Conservation (phyloP, 2,888 invertebrate genomes). For the Megalurothrips usitatus region DNA sequence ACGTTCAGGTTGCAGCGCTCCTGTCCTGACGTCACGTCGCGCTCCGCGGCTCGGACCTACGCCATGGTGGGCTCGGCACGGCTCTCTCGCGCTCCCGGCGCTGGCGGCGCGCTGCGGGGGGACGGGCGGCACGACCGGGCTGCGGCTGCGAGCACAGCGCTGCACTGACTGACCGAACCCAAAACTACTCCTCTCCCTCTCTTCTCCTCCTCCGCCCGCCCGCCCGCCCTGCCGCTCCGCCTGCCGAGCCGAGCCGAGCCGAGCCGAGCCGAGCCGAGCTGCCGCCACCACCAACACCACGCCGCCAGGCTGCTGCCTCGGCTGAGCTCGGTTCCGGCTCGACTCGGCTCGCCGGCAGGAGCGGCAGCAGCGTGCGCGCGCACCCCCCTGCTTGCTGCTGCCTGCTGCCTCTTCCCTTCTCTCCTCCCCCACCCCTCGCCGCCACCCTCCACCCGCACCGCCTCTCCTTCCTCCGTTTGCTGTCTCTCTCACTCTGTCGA, state of each 20-base stretch:
- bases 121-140: constrained; percentile 37
- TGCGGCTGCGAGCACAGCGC: constrained; percentile 34
- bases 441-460: neutral
- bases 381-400: too few species aligned
- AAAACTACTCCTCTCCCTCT: neutral
- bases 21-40: neutral
- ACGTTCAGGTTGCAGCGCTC: neutral
- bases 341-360: too few species aligned
- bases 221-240: neutral
- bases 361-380: too few species aligned
- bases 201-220: neutral
- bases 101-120: neutral
- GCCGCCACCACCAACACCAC: too few species aligned
- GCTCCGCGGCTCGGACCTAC: too few species aligned
- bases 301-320: too few species aligned
- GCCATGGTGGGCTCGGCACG: neutral
- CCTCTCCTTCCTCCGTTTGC: neutral
- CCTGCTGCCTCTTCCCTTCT: too few species aligned
- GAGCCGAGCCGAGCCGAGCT: neutral
- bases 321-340: too few species aligned
- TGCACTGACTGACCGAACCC: constrained; percentile 28
- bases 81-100: neutral
- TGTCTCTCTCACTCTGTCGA: neutral
- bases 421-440: too few species aligned
- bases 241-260: neutral